A percentile compares a stretch with the other conserved stretches of the same genome.
These are phyloP conservation scores for Cremastinae sp. DNA, from an alignment of 2,888 invertebrate genomes.

Conservation along the genomic window DNA sequence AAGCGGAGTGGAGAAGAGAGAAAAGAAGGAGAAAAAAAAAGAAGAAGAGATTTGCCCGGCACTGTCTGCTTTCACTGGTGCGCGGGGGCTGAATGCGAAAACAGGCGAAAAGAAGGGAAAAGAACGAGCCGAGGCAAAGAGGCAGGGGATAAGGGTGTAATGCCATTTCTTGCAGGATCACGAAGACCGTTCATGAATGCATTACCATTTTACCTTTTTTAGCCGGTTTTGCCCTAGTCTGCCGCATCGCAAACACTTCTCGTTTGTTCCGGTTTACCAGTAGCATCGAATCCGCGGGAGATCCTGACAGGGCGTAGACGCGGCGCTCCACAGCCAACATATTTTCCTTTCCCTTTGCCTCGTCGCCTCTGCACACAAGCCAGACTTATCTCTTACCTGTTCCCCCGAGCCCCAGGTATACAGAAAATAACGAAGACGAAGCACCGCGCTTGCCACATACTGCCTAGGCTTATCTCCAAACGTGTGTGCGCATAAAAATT, in stretches of 20 bases:
- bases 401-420: constrained; percentile 1
- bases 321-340: constrained; percentile 27
- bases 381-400: constrained; percentile 18
- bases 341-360: neutral
- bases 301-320: constrained; percentile 18
- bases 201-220: constrained; percentile 68
- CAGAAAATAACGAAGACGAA: constrained; percentile 34
- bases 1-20: constrained; percentile 4
- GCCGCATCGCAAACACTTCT: constrained; percentile 49
- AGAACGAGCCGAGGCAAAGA: constrained; percentile 47
- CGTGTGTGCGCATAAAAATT: constrained; percentile 26
- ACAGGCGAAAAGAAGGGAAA: constrained; percentile 44
- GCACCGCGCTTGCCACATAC: constrained; percentile 16
- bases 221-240: neutral
- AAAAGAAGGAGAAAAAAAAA: too few relatives aligned
- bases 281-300: constrained; percentile 44
- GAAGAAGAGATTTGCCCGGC: neutral
- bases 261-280: constrained; percentile 61
- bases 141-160: constrained; percentile 63
- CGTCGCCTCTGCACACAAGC: constrained; percentile 1
- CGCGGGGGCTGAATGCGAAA: constrained; percentile 42
- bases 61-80: neutral
- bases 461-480: constrained; percentile 11
- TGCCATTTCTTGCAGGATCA: constrained; percentile 69
- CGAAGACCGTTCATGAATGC: constrained; percentile 74